These are phyloP conservation scores for Yponomeuta malinellus DNA, from an alignment of 2,888 invertebrate species.

Conservation along the genomic window DNA sequence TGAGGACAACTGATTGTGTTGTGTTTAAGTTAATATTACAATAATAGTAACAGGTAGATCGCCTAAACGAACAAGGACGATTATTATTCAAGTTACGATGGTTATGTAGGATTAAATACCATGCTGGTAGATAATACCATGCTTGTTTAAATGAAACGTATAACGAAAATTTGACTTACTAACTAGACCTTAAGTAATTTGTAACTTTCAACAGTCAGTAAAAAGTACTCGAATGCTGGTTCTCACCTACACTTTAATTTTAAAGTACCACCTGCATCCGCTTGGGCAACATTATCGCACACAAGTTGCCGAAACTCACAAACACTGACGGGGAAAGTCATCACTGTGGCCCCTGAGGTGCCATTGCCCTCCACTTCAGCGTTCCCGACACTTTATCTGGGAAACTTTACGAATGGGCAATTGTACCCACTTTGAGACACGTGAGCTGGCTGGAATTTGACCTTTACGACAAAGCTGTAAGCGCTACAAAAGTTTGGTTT, in stretches of 20 bases:
- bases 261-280: background rate
- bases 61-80: no score
- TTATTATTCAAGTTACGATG: no score
- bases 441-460: background rate
- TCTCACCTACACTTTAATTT: background rate
- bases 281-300: background rate
- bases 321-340: background rate
- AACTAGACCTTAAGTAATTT: no score
- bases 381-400: slow-evolving; percentile 13
- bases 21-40: no score
- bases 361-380: slow-evolving; percentile 6
- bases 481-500: background rate
- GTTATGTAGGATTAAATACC: no score
- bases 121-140: no score
- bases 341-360: slow-evolving; percentile 14
- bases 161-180: no score
- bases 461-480: background rate
- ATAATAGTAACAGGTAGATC: no score
- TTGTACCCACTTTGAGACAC: slow-evolving; percentile 27
- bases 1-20: no score
- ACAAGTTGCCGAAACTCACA: background rate
- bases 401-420: slow-evolving; percentile 49
- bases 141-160: no score
- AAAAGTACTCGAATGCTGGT: background rate
- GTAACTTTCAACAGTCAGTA: no score